Percentiles rank a stretch among this genome's conserved stretches.
Conservation (phyloP, 1,140 invertebrate genomes). For the Listronotus oregonensis region DNA sequence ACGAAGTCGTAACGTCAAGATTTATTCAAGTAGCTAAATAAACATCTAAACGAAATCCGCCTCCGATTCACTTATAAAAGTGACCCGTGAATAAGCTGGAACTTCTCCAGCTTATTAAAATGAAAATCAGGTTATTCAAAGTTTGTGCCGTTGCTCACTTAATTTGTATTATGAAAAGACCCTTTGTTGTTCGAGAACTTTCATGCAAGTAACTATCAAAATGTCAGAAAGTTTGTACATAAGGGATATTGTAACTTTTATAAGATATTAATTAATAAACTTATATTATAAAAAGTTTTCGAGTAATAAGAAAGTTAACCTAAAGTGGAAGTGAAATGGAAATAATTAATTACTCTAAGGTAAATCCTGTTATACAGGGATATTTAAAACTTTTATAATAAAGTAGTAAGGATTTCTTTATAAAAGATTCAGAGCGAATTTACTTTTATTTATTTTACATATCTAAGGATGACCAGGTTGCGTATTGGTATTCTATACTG, state of each 20-base stretch:
- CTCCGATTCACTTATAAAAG: slow-evolving; percentile 6
- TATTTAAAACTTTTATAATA: too few relatives aligned
- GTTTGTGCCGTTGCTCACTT: slow-evolving; percentile 25
- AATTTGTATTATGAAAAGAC: slow-evolving; percentile 30
- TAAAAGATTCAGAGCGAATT: too few relatives aligned
- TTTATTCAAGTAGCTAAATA: too few relatives aligned
- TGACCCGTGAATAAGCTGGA: slow-evolving; percentile 20
- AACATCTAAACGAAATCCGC: too few relatives aligned
- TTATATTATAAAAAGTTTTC: slow-evolving; percentile 2
- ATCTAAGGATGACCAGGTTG: too few relatives aligned
- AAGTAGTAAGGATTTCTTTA: too few relatives aligned
- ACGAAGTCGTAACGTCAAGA: too few relatives aligned
- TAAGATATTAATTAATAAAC: slow-evolving; percentile 19
- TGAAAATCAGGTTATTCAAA: slow-evolving; percentile 26
- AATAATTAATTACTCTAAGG: too few relatives aligned
- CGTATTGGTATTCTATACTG: too few relatives aligned
- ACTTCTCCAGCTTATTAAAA: slow-evolving; percentile 21
- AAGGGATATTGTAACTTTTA: slow-evolving; percentile 25
- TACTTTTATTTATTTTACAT: too few relatives aligned
- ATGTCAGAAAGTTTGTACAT: slow-evolving; percentile 24
- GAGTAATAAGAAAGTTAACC: neutral
- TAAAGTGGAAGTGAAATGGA: too few relatives aligned
- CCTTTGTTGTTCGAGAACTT: slow-evolving; percentile 28
- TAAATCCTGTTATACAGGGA: too few relatives aligned
- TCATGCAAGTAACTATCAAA: slow-evolving; percentile 25